Evolutionary conservation across 2,888 invertebrate species (phyloP).

Genomic region (Archips crataeganus): DNA sequence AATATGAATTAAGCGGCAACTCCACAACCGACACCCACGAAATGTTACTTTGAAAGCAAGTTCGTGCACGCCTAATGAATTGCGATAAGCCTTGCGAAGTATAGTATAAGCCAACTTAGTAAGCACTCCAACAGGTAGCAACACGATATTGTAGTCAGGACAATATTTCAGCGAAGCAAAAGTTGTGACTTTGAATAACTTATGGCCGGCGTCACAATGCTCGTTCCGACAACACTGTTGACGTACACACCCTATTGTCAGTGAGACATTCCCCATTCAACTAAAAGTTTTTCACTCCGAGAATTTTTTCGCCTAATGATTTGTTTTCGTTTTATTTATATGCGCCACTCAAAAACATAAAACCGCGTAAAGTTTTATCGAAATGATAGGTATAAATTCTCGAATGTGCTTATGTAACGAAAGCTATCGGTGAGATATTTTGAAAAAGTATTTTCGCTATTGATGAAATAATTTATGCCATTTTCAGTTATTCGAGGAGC

Average conservation of each 20-base stretch:
- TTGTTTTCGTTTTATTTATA: constrained; percentile 14
- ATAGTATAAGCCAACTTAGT: constrained; percentile 26
- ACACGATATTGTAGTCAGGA: constrained; percentile 2
- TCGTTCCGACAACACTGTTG: constrained; percentile 30
- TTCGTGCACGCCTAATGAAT: constrained; percentile 33
- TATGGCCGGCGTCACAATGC: constrained; percentile 27
- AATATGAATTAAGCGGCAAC: constrained; percentile 68
- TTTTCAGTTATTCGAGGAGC: constrained; percentile 26
- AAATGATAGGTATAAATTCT: constrained; percentile 10
- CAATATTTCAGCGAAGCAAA: constrained; percentile 27
- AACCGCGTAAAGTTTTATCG: constrained; percentile 20
- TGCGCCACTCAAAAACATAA: constrained; percentile 8
- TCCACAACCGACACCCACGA: constrained; percentile 50
- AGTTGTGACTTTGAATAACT: constrained; percentile 35
- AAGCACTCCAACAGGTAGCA: constrained; percentile 36
- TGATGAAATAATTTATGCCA: constrained; percentile 42
- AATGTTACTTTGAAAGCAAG: constrained; percentile 42
- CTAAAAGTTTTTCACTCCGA: constrained; percentile 31
- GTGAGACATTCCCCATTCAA: constrained; percentile 8
- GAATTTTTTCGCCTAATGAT: constrained; percentile 13
- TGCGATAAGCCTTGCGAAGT: constrained; percentile 27
- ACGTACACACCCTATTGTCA: constrained; percentile 27
- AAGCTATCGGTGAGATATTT: constrained; percentile 26
- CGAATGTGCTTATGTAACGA: constrained; percentile 25
- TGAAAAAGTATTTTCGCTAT: constrained; percentile 26